A percentile compares a stretch with the other conserved stretches of the same genome.
phyloP scores from a whole-genome alignment of 2,113 vertebrate genomes.

The Ictalurus punctatus region DNA sequence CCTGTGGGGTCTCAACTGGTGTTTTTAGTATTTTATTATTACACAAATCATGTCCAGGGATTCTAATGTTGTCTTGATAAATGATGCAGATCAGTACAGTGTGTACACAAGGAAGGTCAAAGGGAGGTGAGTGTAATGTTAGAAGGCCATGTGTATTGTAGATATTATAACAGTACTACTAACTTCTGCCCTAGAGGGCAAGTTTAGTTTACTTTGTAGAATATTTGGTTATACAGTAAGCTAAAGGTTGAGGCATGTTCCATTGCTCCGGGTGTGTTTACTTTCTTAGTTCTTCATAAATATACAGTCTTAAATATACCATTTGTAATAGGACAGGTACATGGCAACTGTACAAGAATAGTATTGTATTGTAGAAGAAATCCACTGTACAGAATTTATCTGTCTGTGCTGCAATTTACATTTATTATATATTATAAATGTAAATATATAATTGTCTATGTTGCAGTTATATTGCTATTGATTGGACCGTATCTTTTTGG shows the following conservation, averaged over 20 bases:
- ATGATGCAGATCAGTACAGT: slow-evolving; percentile 15
- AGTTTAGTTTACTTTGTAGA: not conserved
- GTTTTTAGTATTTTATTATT: not conserved
- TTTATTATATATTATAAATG: not conserved
- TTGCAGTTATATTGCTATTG: not conserved
- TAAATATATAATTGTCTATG: not conserved
- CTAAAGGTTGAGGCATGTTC: not conserved
- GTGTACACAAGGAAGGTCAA: slow-evolving; percentile 14
- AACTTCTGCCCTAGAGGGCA: not conserved
- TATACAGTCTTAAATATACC: not conserved
- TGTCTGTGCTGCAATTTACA: not conserved
- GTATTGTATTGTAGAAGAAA: not conserved
- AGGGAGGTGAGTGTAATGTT: not conserved
- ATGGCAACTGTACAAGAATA: not conserved
- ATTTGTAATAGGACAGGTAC: not conserved
- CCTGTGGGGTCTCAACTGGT: not conserved
- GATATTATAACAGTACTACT: not conserved
- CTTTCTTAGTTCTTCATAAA: not conserved
- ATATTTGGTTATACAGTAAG: not conserved
- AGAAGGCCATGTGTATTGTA: not conserved
- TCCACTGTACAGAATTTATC: not conserved
- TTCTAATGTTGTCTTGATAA: not conserved
- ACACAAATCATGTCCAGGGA: not conserved
- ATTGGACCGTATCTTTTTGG: not conserved
- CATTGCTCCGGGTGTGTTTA: not conserved